Evolutionary conservation across 1,140 invertebrate species (phyloP).

Genomic region (Hyposmocoma kahamanoa): DNA sequence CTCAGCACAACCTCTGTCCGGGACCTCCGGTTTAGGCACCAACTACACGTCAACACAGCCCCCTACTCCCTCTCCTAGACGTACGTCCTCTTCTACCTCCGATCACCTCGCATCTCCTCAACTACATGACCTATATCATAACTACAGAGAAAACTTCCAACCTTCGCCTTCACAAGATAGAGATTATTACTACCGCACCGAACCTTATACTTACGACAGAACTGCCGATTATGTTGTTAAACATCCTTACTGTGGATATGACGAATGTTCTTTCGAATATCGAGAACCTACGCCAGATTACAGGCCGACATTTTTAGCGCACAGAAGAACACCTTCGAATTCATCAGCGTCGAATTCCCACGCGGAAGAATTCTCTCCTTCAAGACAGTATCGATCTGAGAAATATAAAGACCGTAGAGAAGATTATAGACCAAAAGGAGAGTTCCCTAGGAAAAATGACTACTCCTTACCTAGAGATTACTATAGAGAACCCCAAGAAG

Average conservation of each 20-base stretch:
- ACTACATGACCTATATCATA: constrained; percentile 46
- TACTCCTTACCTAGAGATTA: constrained; percentile 58
- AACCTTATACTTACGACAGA: constrained; percentile 49
- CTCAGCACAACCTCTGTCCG: constrained; percentile 53
- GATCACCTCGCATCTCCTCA: constrained; percentile 33
- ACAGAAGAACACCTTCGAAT: constrained; percentile 48
- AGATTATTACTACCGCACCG: constrained; percentile 77
- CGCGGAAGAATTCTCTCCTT: constrained; percentile 50
- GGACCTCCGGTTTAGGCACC: constrained; percentile 64
- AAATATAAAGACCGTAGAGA: constrained; percentile 43
- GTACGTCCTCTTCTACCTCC: constrained; percentile 40
- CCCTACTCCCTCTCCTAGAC: constrained; percentile 80
- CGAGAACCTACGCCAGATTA: constrained; percentile 44
- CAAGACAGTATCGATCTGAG: constrained; percentile 40
- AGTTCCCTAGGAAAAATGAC: constrained; percentile 66
- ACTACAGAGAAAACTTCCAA: constrained; percentile 60
- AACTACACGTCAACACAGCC: constrained; percentile 72
- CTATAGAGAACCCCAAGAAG: constrained; percentile 58
- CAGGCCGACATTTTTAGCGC: constrained; percentile 28
- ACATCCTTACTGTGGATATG: constrained; percentile 52
- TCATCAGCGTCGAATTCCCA: constrained; percentile 52
- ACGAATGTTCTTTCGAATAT: constrained; percentile 52
- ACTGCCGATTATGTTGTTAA: constrained; percentile 57
- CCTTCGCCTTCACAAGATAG: constrained; percentile 53
- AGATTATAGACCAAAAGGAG: constrained; percentile 59